These are phyloP conservation scores for Miniopterus natalensis DNA, from an alignment of 2,113 vertebrate genomes.

Conservation along the genomic window DNA sequence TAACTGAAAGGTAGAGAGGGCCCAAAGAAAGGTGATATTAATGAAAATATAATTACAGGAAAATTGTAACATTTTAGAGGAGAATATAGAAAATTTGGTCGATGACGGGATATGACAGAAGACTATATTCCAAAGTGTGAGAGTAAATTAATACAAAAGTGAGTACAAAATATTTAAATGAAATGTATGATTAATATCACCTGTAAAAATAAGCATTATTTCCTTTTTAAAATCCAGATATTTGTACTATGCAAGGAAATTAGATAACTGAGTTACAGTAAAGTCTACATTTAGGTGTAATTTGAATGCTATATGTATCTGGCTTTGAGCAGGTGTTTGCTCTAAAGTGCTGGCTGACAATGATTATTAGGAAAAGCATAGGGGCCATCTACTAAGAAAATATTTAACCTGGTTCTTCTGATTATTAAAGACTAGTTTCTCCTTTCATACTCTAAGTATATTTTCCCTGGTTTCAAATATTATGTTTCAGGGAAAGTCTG, in stretches of 20 bases:
- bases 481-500: slow-evolving; percentile 72
- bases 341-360: slow-evolving; percentile 58
- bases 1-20: neutral
- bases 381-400: slow-evolving; percentile 73
- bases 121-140: neutral
- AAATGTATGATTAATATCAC: neutral
- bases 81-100: neutral
- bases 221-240: neutral
- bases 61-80: neutral
- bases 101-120: neutral
- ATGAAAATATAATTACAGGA: neutral
- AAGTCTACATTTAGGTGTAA: neutral
- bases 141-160: neutral
- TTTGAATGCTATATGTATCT: slow-evolving; percentile 21
- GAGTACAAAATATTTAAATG: neutral
- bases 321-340: slow-evolving; percentile 20
- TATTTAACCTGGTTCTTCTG: slow-evolving; percentile 79
- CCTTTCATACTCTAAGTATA: slow-evolving; percentile 80
- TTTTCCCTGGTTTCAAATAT: slow-evolving; percentile 81
- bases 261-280: neutral
- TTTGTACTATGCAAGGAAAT: neutral
- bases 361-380: slow-evolving; percentile 41
- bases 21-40: neutral
- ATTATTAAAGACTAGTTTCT: slow-evolving; percentile 82
- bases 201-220: neutral